Conservation (phyloP, 2,113 vertebrate species). For the Salvelinus fontinalis region DNA sequence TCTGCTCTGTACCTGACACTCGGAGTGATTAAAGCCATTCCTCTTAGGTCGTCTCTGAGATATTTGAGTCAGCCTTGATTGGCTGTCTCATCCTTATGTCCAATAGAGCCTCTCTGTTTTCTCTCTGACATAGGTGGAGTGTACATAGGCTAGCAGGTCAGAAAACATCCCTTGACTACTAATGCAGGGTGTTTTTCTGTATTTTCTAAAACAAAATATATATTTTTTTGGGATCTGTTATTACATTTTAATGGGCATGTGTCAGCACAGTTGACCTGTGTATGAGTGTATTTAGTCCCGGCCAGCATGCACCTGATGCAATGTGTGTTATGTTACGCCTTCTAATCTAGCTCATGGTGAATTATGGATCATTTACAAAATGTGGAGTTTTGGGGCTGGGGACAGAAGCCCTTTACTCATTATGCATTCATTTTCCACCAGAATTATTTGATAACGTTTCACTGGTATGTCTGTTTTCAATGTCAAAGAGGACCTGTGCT, state of each 20-base stretch:
- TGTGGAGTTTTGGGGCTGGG: neutral
- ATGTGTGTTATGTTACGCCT: no score
- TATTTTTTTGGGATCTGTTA: no score
- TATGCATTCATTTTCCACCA: neutral
- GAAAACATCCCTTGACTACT: neutral
- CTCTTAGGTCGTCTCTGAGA: conserved; percentile 13
- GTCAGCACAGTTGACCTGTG: no score
- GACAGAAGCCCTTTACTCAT: neutral
- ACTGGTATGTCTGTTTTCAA: conserved; percentile 33
- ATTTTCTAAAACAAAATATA: no score
- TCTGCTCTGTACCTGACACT: conserved; percentile 14
- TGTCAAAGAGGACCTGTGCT: conserved; percentile 38
- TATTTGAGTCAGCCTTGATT: conserved; percentile 19
- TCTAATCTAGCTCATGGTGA: neutral
- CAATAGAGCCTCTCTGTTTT: neutral
- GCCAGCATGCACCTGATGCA: no score
- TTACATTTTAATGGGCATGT: no score
- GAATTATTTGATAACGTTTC: conserved; percentile 35
- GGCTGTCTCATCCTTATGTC: conserved; percentile 22
- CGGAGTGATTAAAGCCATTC: conserved; percentile 13
- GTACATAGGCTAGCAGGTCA: neutral
- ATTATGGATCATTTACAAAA: neutral
- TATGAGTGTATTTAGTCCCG: no score
- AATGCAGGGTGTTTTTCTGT: no score
- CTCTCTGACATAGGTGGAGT: neutral